A percentile compares a stretch with the other conserved stretches of the same genome.
Conservation (phyloP, 2,113 vertebrate species). For the Plecotus auritus region DNA sequence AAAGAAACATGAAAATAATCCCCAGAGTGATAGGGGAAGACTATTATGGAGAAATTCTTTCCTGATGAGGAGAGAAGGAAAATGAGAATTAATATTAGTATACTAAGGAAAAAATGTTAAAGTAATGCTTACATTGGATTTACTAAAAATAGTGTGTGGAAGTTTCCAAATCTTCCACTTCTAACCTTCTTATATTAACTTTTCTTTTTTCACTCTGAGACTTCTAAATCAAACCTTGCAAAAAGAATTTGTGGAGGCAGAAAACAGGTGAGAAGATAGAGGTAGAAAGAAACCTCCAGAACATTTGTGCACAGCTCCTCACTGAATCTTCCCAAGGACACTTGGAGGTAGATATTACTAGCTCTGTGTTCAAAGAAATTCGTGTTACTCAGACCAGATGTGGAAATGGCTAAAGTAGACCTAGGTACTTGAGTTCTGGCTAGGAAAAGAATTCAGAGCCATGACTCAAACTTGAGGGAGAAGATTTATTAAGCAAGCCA, state of each 20-base stretch:
- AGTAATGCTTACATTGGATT: neutral
- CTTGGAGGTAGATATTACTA: neutral
- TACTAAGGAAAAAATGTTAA: neutral
- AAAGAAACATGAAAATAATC: neutral
- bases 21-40: neutral
- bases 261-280: neutral
- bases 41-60: neutral
- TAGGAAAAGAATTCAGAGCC: neutral
- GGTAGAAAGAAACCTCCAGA: neutral
- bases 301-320: neutral
- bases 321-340: neutral
- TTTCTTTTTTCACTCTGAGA: neutral
- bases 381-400: neutral
- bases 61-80: neutral
- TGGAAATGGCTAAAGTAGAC: neutral
- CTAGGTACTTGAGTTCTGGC: neutral
- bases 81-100: neutral
- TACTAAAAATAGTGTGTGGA: neutral
- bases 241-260: neutral
- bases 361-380: neutral
- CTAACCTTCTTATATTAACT: neutral
- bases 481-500: neutral
- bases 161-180: neutral
- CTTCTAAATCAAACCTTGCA: neutral
- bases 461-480: neutral